These are phyloP conservation scores for Saccostrea echinata DNA, from an alignment of 1,140 invertebrate species.

Conservation along the genomic window DNA sequence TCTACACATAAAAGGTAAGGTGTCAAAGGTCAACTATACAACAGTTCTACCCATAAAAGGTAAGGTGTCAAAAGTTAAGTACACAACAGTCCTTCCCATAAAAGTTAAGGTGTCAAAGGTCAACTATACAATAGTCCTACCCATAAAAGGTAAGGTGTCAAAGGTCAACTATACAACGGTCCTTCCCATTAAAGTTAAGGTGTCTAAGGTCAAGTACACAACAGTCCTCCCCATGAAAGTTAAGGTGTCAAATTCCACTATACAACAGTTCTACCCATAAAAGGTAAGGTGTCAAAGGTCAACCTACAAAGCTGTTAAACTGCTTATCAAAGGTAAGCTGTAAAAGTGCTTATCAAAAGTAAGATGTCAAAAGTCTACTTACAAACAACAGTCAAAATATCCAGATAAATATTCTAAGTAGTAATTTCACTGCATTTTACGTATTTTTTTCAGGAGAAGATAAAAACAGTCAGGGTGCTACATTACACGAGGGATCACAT, in stretches of 20 bases:
- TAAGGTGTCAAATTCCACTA: not conserved
- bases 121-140: not conserved
- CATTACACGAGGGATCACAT: slow-evolving; percentile 74
- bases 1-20: not conserved
- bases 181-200: not conserved
- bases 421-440: not conserved
- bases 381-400: not conserved
- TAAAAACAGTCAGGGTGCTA: slow-evolving; percentile 71
- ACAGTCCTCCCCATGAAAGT: not conserved
- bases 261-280: not conserved
- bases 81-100: not conserved
- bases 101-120: not conserved
- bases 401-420: not conserved
- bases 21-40: slow-evolving; percentile 1
- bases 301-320: not conserved
- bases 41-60: not conserved
- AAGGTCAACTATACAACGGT: not conserved
- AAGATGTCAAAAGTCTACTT: not conserved
- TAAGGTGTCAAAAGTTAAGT: not conserved
- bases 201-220: slow-evolving; percentile 8
- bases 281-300: not conserved
- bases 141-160: not conserved
- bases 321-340: not conserved
- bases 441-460: slow-evolving; percentile 72
- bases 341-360: not conserved